phyloP scores from a whole-genome alignment of 2,888 invertebrate genomes.

The Pseudococcus jackbeardsleyi region DNA sequence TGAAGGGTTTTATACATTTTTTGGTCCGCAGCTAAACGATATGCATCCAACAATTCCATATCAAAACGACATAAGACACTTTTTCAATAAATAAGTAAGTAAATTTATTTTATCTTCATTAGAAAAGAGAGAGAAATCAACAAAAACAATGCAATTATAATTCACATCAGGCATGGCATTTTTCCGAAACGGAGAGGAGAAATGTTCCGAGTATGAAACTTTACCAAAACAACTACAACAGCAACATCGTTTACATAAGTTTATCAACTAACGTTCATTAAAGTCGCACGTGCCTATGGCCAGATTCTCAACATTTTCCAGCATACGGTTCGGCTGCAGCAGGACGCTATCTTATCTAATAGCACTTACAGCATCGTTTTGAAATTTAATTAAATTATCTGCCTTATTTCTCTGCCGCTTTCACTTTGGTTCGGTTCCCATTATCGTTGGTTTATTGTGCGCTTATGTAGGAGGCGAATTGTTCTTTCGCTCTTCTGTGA shows the following conservation, averaged over 20 bases:
- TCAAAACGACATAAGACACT: no score
- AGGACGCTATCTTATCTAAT: slow-evolving; percentile 9
- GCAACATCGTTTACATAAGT: slow-evolving; percentile 2
- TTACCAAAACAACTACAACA: neutral
- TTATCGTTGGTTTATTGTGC: neutral
- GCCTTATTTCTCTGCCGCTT: neutral
- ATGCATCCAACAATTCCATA: no score
- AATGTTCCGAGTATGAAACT: neutral
- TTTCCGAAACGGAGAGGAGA: neutral
- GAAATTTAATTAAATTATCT: slow-evolving; percentile 22
- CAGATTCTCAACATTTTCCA: neutral
- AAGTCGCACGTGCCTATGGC: slow-evolving; percentile 22
- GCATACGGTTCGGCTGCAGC: neutral
- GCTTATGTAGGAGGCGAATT: neutral
- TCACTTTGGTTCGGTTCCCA: neutral
- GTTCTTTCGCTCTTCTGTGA: slow-evolving; percentile 7
- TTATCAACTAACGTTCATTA: slow-evolving; percentile 16
- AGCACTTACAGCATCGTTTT: neutral
- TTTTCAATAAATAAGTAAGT: no score
- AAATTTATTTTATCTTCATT: no score
- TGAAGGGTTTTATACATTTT: no score
- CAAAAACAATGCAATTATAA: no score
- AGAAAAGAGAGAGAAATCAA: no score
- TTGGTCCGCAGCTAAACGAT: no score
- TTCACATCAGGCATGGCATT: no score